A percentile compares a stretch with the other conserved stretches of the same genome.
These are phyloP conservation scores for Drosophila kuntzei DNA, from an alignment of 2,888 invertebrate genomes.

Conservation along the genomic window DNA sequence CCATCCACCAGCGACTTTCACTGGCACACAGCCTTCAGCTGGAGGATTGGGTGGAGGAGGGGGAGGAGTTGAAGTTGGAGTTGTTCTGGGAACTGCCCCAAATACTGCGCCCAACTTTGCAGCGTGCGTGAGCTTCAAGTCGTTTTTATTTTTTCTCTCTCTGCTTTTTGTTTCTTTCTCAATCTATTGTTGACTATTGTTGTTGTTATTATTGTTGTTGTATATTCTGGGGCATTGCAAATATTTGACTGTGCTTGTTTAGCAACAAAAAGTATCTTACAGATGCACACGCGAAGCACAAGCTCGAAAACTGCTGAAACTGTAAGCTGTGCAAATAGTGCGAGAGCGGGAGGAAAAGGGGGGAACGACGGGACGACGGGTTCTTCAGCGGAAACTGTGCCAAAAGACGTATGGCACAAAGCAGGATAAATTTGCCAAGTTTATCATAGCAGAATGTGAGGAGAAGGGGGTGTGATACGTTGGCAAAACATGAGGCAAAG, in stretches of 20 bases:
- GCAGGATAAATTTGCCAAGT: constrained; percentile 82
- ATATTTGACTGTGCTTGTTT: constrained; percentile 69
- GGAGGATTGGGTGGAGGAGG: constrained; percentile 17
- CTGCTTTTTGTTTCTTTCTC: constrained; percentile 5
- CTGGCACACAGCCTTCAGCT: constrained; percentile 67
- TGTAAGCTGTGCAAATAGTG: constrained; percentile 77
- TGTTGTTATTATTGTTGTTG: constrained; percentile 36
- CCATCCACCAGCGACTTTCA: constrained; percentile 62
- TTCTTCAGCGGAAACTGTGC: constrained; percentile 67
- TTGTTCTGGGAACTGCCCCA: constrained; percentile 50
- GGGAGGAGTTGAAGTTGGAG: background rate
- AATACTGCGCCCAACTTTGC: constrained; percentile 50
- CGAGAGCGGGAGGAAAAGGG: background rate
- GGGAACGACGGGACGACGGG: background rate
- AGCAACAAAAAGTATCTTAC: constrained; percentile 68
- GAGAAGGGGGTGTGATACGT: constrained; percentile 37
- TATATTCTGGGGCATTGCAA: constrained; percentile 65
- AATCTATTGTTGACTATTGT: constrained; percentile 45
- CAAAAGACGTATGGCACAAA: constrained; percentile 81
- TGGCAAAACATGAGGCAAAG: constrained; percentile 79
- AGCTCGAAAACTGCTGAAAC: constrained; percentile 53
- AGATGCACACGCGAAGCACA: constrained; percentile 57
- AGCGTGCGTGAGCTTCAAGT: constrained; percentile 56
- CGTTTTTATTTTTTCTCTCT: constrained; percentile 29
- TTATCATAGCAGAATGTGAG: constrained; percentile 67